Percentiles rank a stretch among this genome's conserved stretches.
Evolutionary conservation across 2,113 vertebrate genomes (phyloP).

Genomic region (Vidua macroura): DNA sequence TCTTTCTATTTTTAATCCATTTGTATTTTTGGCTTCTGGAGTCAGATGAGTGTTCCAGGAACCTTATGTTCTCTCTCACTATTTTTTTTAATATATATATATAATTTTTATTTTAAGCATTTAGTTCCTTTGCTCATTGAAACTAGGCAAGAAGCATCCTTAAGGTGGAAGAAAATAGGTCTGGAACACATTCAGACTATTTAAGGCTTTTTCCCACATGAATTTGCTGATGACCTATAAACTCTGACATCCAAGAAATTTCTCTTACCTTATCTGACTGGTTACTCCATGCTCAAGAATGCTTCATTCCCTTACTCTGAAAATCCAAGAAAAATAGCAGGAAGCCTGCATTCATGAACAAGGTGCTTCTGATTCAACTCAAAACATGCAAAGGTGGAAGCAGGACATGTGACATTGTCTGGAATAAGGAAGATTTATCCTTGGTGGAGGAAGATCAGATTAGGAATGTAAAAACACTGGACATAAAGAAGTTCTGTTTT

Average conservation of each 20-base stretch:
- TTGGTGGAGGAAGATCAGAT: background rate
- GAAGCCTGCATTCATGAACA: background rate
- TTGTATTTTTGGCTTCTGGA: conserved; percentile 21
- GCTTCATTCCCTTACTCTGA: background rate
- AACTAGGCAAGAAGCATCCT: background rate
- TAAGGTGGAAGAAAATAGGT: background rate
- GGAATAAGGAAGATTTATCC: background rate
- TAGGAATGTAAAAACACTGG: background rate
- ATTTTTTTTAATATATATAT: background rate
- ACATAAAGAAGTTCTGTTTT: background rate
- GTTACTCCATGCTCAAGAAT: background rate
- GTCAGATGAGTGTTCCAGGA: conserved; percentile 3
- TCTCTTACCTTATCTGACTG: background rate
- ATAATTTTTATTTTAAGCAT: background rate
- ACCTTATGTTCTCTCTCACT: background rate
- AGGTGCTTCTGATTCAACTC: background rate
- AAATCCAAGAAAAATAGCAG: background rate
- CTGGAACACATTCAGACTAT: background rate
- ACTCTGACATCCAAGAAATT: background rate
- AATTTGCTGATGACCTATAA: background rate
- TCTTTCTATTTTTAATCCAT: background rate
- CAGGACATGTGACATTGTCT: background rate
- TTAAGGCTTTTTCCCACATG: background rate
- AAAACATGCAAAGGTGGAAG: background rate
- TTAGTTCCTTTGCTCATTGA: background rate